These are phyloP conservation scores for Palythoa caribaeorum DNA, from an alignment of 92 coral and sea anemone genomes.

Conservation along the genomic window DNA sequence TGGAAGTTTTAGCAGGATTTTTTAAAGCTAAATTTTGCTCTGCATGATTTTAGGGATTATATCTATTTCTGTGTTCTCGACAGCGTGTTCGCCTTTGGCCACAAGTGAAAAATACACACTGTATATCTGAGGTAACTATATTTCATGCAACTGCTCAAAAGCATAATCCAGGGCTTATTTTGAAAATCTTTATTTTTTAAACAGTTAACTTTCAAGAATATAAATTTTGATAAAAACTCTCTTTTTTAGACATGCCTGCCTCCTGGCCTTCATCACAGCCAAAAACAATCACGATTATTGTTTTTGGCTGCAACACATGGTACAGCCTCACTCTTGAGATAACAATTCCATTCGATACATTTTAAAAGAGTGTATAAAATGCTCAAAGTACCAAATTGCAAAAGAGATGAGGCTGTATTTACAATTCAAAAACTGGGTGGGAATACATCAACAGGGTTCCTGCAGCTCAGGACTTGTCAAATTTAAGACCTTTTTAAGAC, in stretches of 20 bases:
- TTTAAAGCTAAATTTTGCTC: conserved; percentile 8
- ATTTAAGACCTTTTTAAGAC: too few relatives aligned
- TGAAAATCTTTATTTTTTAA: conserved; percentile 6
- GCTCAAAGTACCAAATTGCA: conserved; percentile 14
- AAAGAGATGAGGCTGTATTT: conserved; percentile 5
- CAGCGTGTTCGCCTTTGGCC: conserved; percentile 6
- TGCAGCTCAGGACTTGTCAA: too few relatives aligned
- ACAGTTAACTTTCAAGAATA: conserved; percentile 9
- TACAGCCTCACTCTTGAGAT: conserved; percentile 15
- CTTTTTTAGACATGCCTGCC: conserved; percentile 6
- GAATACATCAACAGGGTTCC: neutral
- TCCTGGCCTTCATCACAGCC: conserved; percentile 8
- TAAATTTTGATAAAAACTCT: conserved; percentile 7
- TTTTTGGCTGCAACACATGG: conserved; percentile 9
- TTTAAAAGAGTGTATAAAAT: conserved; percentile 10
- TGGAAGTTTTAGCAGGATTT: conserved; percentile 11
- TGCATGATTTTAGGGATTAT: conserved; percentile 9
- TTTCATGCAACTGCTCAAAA: conserved; percentile 1
- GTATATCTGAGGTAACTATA: neutral
- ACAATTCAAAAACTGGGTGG: conserved; percentile 14
- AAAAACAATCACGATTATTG: neutral
- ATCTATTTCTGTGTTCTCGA: conserved; percentile 11
- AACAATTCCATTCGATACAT: conserved; percentile 3
- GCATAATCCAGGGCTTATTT: neutral
- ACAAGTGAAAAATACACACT: conserved; percentile 9